Conservation (phyloP, 2,888 invertebrate genomes). For the Amphimallon solstitiale region DNA sequence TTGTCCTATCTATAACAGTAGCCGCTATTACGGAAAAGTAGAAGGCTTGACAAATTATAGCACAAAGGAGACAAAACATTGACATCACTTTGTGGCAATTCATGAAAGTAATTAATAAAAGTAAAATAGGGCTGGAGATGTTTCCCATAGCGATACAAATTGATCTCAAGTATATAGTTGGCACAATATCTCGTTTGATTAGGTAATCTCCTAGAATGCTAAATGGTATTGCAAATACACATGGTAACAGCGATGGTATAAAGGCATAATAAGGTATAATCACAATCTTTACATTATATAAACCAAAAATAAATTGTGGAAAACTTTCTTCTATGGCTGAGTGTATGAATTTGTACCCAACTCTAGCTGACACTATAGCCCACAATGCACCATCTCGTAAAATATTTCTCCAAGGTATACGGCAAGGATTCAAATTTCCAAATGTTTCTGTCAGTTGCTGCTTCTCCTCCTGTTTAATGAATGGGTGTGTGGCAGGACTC, state of each 20-base stretch:
- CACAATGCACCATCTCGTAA: constrained; percentile 7
- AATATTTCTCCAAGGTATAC: constrained; percentile 25
- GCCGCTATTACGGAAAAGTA: background rate
- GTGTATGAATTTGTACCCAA: background rate
- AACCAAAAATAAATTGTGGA: background rate
- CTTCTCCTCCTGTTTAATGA: constrained; percentile 8
- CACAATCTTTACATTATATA: background rate
- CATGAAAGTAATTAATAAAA: background rate
- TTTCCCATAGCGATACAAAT: constrained; percentile 5
- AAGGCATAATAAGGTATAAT: background rate
- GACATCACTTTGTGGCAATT: background rate
- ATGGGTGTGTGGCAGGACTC: constrained; percentile 13
- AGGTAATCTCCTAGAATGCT: background rate
- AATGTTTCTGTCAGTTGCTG: background rate
- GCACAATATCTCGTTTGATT: background rate
- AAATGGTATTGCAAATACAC: background rate
- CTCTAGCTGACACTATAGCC: constrained; percentile 16
- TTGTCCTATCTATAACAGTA: constrained; percentile 15
- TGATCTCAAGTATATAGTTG: constrained; percentile 1
- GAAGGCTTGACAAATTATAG: background rate
- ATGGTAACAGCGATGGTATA: background rate
- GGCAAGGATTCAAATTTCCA: background rate
- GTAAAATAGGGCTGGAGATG: background rate
- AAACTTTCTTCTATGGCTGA: background rate
- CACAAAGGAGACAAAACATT: background rate